Evolutionary conservation across 2,797 vertebrate species (phyloP).

Genomic region (Dendrocincla fuliginosa): DNA sequence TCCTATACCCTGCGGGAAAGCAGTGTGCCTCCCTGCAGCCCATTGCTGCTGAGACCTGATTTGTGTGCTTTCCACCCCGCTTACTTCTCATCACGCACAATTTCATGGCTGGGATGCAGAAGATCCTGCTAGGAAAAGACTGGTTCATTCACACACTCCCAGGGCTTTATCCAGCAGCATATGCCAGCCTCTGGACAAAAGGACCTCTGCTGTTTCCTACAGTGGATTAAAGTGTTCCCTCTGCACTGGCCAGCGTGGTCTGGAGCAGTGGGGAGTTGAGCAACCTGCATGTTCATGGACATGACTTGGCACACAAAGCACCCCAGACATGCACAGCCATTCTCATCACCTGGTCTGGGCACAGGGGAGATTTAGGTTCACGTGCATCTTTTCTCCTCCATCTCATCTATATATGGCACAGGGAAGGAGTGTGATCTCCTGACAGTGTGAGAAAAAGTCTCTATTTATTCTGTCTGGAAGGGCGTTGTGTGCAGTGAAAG

Average conservation of each 20-base stretch:
- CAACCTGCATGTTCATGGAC: background rate
- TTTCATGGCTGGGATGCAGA: background rate
- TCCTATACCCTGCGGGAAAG: background rate
- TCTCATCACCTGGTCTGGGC: background rate
- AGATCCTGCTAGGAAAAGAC: background rate
- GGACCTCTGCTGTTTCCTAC: background rate
- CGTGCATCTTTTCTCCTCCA: background rate
- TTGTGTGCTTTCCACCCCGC: rapidly evolving
- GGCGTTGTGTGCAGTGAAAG: background rate
- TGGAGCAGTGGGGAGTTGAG: background rate
- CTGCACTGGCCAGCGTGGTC: rapidly evolving
- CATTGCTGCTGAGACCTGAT: background rate
- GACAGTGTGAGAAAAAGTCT: conserved; percentile 41
- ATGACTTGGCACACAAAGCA: rapidly evolving
- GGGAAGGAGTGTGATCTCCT: background rate
- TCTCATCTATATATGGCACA: background rate
- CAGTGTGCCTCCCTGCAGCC: background rate
- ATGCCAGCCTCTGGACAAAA: background rate
- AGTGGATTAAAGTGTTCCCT: background rate
- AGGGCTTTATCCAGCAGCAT: background rate
- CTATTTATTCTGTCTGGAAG: conserved; percentile 48
- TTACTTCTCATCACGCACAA: background rate
- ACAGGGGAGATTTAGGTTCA: background rate
- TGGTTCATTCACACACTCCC: background rate
- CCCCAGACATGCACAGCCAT: background rate